Percentiles rank a stretch among this genome's conserved stretches.
Conservation (phyloP, 2,797 vertebrate species). For the Notamacropus eugenii region DNA sequence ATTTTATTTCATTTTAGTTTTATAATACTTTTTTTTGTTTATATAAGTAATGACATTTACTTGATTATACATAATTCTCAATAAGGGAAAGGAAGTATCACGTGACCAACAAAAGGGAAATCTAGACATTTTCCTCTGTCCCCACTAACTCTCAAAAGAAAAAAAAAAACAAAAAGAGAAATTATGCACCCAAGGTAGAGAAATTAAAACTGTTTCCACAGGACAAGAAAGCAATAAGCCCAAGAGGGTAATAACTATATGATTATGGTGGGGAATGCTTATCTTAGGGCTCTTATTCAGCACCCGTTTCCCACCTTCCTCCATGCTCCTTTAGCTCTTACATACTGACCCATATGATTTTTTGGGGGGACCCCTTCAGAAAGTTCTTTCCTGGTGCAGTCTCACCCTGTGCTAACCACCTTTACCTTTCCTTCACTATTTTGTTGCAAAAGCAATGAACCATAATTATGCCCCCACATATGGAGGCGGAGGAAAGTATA, state of each 20-base stretch:
- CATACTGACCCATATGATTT: not conserved
- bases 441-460: not conserved
- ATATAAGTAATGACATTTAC: not conserved
- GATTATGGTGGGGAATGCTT: not conserved
- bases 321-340: not conserved
- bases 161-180: not conserved
- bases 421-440: not conserved
- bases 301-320: not conserved
- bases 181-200: not conserved
- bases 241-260: too few relatives aligned
- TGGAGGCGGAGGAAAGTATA: not conserved
- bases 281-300: not conserved
- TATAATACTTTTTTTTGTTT: not conserved
- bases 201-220: not conserved
- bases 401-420: not conserved
- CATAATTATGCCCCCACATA: not conserved
- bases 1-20: not conserved
- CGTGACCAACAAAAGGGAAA: not conserved
- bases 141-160: not conserved
- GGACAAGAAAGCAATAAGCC: too few relatives aligned
- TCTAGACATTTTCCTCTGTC: not conserved
- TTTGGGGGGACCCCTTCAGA: not conserved
- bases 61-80: not conserved
- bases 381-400: not conserved
- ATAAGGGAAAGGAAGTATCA: not conserved